Percentiles rank a stretch among this genome's conserved stretches.
These are phyloP conservation scores for Pseudobourletiella spinata DNA, from an alignment of 1,140 invertebrate genomes.

Conservation along the genomic window DNA sequence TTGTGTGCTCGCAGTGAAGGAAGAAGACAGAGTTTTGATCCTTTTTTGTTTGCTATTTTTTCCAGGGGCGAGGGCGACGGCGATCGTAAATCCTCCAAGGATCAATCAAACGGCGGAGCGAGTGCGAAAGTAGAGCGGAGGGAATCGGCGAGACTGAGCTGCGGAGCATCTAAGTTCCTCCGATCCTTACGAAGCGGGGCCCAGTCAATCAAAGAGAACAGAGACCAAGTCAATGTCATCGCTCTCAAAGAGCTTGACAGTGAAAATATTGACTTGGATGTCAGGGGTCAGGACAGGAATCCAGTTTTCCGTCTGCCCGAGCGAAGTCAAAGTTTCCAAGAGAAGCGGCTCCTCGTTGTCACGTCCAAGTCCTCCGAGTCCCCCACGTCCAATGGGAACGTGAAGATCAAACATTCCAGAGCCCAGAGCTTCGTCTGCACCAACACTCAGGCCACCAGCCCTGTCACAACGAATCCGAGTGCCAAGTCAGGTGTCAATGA, in stretches of 20 bases:
- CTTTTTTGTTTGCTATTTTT: constrained; percentile 6
- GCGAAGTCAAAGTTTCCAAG: constrained; percentile 38
- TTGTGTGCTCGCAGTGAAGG: background rate
- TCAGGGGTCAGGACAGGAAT: constrained; percentile 19
- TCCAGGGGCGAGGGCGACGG: constrained; percentile 27
- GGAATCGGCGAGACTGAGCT: constrained; percentile 22
- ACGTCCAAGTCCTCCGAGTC: constrained; percentile 29
- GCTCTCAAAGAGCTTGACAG: constrained; percentile 26
- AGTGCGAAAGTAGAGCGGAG: constrained; percentile 20
- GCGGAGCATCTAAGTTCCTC: constrained; percentile 26
- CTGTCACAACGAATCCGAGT: background rate
- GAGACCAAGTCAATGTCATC: constrained; percentile 24
- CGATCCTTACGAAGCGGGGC: constrained; percentile 13
- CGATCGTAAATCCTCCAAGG: constrained; percentile 12
- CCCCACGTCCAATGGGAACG: constrained; percentile 20
- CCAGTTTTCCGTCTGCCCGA: constrained; percentile 30
- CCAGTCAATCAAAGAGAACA: constrained; percentile 25
- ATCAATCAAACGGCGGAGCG: constrained; percentile 1
- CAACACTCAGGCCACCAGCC: constrained; percentile 8
- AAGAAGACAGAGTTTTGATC: background rate
- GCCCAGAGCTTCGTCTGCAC: constrained; percentile 25
- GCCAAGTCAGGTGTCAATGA: background rate
- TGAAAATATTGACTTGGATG: constrained; percentile 16
- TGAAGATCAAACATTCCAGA: constrained; percentile 15
- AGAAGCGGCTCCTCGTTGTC: constrained; percentile 35